Evolutionary conservation across 2,888 invertebrate genomes (phyloP), one percentile per base, ranked within the genome.

Genomic region (Athetis lepigone): DNA sequence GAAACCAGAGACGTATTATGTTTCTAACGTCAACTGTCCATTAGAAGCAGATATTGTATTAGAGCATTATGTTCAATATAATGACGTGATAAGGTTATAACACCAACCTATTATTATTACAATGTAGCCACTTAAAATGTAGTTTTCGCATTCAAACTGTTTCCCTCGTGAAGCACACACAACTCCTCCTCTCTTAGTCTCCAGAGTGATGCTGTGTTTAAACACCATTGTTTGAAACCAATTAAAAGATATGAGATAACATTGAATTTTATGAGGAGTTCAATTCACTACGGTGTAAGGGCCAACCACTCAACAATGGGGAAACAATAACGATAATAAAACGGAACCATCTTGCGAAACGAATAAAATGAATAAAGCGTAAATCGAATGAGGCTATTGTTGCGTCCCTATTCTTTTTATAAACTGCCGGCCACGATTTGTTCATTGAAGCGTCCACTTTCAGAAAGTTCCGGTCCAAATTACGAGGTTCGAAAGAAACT

Each of bases 331-430:
- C 83, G 77, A 81, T 83, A 85, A 82, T 85, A 85, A 86, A 85
- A 70, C 57, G 69, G 68, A 80, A 75, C 75, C 79, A 79, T 83
- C 85, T 84, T 79, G 80, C 75, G 76, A 73, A 72, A 71, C 72
- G 77, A 85, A 85, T 81, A 77, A 85, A 84, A 82, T 82, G 80
- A 81, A 83, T 85, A 84, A 81, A 82, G 77, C 85, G 81, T 84
- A 88, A 91, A 91, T 92, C 89, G 87, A 90, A 90, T 92, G 86
- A 88, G 82, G 66, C 85, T 78, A 87, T 89, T 90, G 89, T 89
- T 85, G 80, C 76, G 79, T 79, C 77, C 70, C 75, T 71, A 79
- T 83, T 84, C 86, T 88, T 89, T 89, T 88, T 86, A 88, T 88
- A 89, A 89, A 87, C 85, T 85, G 84, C 73, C 85, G 75, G 77